phyloP scores from a whole-genome alignment of 2,113 vertebrate genomes.

The Tamias sibiricus region DNA sequence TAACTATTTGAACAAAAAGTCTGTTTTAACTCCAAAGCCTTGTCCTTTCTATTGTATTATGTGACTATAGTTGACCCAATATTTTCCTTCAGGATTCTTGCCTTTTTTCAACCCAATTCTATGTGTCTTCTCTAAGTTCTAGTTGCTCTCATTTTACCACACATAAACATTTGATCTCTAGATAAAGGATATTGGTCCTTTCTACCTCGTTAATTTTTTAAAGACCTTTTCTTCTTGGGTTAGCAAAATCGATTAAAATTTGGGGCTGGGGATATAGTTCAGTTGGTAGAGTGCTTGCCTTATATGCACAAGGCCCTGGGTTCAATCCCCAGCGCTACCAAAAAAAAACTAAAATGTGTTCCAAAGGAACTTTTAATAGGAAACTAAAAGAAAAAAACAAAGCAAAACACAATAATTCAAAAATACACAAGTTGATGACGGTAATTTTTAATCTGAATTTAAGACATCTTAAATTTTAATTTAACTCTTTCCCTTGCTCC shows the following conservation, averaged over 20 bases:
- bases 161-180: background rate
- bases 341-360: background rate
- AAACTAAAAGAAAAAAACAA: constrained; percentile 60
- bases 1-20: background rate
- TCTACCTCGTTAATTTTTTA: background rate
- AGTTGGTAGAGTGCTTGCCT: too few species aligned
- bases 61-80: background rate
- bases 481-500: background rate
- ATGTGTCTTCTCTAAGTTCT: background rate
- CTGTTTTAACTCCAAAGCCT: background rate
- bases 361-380: constrained; percentile 41
- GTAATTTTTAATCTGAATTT: constrained; percentile 58
- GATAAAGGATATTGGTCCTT: background rate
- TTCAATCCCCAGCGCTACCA: too few species aligned
- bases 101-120: background rate
- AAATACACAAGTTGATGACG: background rate
- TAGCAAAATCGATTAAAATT: constrained; percentile 57
- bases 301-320: too few species aligned
- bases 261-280: background rate
- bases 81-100: background rate
- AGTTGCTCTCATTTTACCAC: background rate
- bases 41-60: background rate
- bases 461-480: background rate
- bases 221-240: background rate
- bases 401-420: background rate